Conservation (phyloP, 2,797 vertebrate genomes). For the Neoniphon sammara region DNA sequence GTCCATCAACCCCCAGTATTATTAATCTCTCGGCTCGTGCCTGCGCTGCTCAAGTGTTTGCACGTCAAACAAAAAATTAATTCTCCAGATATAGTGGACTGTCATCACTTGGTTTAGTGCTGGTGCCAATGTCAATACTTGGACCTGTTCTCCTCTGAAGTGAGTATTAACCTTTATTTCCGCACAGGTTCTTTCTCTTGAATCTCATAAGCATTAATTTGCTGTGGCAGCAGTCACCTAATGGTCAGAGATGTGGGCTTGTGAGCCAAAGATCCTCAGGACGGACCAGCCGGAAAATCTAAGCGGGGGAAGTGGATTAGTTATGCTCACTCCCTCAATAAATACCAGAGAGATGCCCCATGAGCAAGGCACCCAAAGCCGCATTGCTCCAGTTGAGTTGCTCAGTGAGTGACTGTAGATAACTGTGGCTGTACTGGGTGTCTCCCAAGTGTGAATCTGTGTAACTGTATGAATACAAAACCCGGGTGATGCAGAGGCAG, state of each 20-base stretch:
- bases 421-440: slow-evolving; percentile 42
- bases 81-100: slow-evolving; percentile 3
- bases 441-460: slow-evolving; percentile 33
- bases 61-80: slow-evolving; percentile 5
- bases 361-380: slow-evolving; percentile 25
- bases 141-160: slow-evolving; percentile 6
- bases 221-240: slow-evolving; percentile 12
- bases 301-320: slow-evolving; percentile 33
- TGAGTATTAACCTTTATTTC: slow-evolving; percentile 2
- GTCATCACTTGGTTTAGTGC: no score
- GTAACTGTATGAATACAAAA: slow-evolving; percentile 49
- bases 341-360: slow-evolving; percentile 20
- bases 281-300: slow-evolving; percentile 29
- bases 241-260: slow-evolving; percentile 12
- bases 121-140: neutral
- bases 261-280: slow-evolving; percentile 13
- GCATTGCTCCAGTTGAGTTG: slow-evolving; percentile 27
- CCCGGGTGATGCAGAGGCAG: slow-evolving; percentile 20
- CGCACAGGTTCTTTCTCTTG: slow-evolving; percentile 10
- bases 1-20: neutral
- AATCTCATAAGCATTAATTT: slow-evolving; percentile 26
- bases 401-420: slow-evolving; percentile 26
- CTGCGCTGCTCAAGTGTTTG: neutral
- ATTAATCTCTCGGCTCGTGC: neutral
- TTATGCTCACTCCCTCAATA: slow-evolving; percentile 14